Evolutionary conservation across 2,888 invertebrate species (phyloP).

Genomic region (Drosophila neonasuta): DNA sequence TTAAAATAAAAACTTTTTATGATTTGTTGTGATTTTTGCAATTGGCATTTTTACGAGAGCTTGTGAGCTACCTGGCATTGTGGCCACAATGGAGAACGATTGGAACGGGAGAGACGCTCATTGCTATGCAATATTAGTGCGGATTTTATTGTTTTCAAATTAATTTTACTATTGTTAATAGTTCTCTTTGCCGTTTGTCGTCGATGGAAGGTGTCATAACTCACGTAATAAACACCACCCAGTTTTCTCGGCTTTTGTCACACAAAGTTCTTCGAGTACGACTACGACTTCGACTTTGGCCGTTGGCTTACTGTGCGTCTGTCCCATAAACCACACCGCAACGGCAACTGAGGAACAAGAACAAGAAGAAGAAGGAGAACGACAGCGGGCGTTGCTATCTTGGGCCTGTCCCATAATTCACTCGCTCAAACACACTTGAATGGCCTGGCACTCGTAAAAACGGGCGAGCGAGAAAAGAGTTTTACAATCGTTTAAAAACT

Average conservation of each 20-base stretch:
- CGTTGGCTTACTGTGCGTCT: slow-evolving; percentile 13
- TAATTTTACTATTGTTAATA: slow-evolving; percentile 64
- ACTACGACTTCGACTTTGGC: background rate
- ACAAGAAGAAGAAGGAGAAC: slow-evolving; percentile 14
- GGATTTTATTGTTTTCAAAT: slow-evolving; percentile 64
- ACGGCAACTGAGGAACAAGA: slow-evolving; percentile 15
- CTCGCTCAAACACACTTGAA: slow-evolving; percentile 67
- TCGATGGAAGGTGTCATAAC: slow-evolving; percentile 61
- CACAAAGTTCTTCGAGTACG: slow-evolving; percentile 27
- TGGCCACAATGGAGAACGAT: slow-evolving; percentile 5
- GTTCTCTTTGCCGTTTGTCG: slow-evolving; percentile 28
- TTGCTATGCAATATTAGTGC: slow-evolving; percentile 61
- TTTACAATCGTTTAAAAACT: slow-evolving; percentile 82
- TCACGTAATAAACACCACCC: slow-evolving; percentile 62
- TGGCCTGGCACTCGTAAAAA: slow-evolving; percentile 68
- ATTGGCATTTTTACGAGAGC: slow-evolving; percentile 61
- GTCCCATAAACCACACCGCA: slow-evolving; percentile 56
- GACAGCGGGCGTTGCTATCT: slow-evolving; percentile 46
- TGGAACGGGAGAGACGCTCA: slow-evolving; percentile 25
- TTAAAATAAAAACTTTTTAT: slow-evolving; percentile 65
- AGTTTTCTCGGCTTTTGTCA: slow-evolving; percentile 61
- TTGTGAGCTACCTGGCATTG: slow-evolving; percentile 46
- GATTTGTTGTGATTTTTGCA: slow-evolving; percentile 72
- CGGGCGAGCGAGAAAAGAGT: slow-evolving; percentile 67
- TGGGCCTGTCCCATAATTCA: slow-evolving; percentile 70